Percentiles rank a stretch among this genome's conserved stretches.
Conservation (phyloP, 2,888 invertebrate species). For the Agapostemon virescens region DNA sequence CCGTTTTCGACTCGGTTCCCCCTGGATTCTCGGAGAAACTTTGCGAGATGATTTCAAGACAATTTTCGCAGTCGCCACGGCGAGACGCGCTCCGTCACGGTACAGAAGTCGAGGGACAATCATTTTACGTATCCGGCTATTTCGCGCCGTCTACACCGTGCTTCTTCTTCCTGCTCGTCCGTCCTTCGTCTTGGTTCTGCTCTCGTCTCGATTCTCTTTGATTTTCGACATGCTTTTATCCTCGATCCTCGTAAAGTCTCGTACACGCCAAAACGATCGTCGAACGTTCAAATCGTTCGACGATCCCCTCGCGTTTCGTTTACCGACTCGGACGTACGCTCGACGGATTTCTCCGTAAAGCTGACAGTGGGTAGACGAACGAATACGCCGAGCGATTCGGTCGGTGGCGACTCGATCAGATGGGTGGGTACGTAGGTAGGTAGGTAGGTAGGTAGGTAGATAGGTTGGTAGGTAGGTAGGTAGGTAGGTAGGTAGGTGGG, state of each 20-base stretch:
- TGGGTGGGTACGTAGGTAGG: background rate
- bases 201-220: background rate
- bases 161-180: constrained; percentile 14
- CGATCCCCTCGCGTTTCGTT: background rate
- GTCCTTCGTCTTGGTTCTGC: background rate
- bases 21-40: constrained; percentile 14
- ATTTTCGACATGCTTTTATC: background rate
- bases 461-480: background rate
- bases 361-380: constrained; percentile 7
- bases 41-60: constrained; percentile 31
- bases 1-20: background rate
- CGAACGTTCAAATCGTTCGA: background rate
- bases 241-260: background rate
- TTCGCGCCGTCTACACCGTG: constrained; percentile 9
- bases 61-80: constrained; percentile 35
- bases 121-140: constrained; percentile 53
- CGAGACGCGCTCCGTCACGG: constrained; percentile 44
- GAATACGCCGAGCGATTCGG: background rate
- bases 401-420: background rate
- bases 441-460: background rate
- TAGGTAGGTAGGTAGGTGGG: constrained; percentile 1
- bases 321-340: background rate
- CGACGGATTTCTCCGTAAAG: background rate
- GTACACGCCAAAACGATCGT: background rate
- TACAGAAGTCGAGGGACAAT: constrained; percentile 28